Evolutionary conservation across 2,888 invertebrate species (phyloP), one percentile per base, ranked within the genome.

Genomic region (Lumbricus terrestris): DNA sequence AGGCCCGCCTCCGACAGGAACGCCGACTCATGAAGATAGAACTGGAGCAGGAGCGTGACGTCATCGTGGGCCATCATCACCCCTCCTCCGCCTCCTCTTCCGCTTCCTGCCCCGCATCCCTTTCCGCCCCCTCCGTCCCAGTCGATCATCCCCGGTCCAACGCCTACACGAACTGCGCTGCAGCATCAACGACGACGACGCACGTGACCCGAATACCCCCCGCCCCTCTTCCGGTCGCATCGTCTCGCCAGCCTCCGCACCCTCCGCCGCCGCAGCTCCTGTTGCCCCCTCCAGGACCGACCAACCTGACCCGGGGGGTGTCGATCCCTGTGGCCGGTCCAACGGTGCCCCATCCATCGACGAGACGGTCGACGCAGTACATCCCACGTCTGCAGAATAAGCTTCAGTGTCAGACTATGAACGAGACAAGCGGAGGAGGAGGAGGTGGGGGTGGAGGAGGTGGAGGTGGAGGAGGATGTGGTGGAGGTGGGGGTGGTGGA

Each of bases 1-100:
- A 95, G 90, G 95, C 95, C 90, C 91, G 94, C 37, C 93, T 92
- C 42, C 90, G 91, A 37, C 90, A 94, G 69, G 92, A 93, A 88
- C 93, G 93, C 90, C 91, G 94, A 90, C 92, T 93, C 40, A 91
- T 92, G 35, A 90, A 91, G 34, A 82, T 90, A 85, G 91, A 92
- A 90, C 83, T 91, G 88, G 91, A 91, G 88, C 88, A 91, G 90
- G 90, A 91, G 90, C 90, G 90, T 69, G 90, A 90, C 11, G n/a
- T 37, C 34, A 34, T 34, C 37, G 85, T 20, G 20, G 35, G 37
- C 20, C 85, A 85, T 33, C 85, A 85, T 1, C 85, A 1, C 85
- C 11, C 69, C 69, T 69, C 69, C 13, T 69, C 69, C 13, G 20
- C 47, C 23, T 83, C 15, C 33, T 1, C 83, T 6, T 6, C 82